Conservation (phyloP, 2,888 invertebrate species). For the Oscheius sp. region DNA sequence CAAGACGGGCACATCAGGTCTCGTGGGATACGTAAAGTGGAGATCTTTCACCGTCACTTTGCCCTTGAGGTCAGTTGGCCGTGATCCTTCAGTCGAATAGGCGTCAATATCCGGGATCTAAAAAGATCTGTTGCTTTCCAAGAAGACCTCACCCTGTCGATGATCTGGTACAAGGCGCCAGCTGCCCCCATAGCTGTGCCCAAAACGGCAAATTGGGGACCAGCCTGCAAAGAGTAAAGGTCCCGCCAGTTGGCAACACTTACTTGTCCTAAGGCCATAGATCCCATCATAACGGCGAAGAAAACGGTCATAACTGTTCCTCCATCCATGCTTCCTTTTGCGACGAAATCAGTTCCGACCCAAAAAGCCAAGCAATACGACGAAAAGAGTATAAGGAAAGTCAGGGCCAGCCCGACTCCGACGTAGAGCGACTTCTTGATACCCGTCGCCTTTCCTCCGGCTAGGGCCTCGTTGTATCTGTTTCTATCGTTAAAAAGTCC, state of each 20-base stretch:
- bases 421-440: constrained; percentile 67
- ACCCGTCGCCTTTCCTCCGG: constrained; percentile 62
- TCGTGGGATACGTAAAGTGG: constrained; percentile 75
- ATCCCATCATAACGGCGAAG: constrained; percentile 75
- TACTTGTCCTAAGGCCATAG: constrained; percentile 78
- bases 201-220: constrained; percentile 85
- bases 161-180: constrained; percentile 76
- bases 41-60: constrained; percentile 75
- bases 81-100: constrained; percentile 72
- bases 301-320: constrained; percentile 65
- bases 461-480: constrained; percentile 66
- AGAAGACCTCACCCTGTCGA: constrained; percentile 73
- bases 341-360: constrained; percentile 65
- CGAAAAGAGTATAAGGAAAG: constrained; percentile 73
- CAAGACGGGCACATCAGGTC: constrained; percentile 73
- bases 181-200: constrained; percentile 85
- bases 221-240: too few relatives aligned
- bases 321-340: constrained; percentile 43
- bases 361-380: constrained; percentile 71
- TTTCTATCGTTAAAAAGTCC: not conserved
- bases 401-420: constrained; percentile 73
- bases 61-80: constrained; percentile 73
- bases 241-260: too few relatives aligned
- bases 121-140: constrained; percentile 7
- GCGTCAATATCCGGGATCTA: constrained; percentile 67